Percentiles rank a stretch among this genome's conserved stretches.
Evolutionary conservation across 2,113 vertebrate species (phyloP).

Genomic region (Rhea pennata): DNA sequence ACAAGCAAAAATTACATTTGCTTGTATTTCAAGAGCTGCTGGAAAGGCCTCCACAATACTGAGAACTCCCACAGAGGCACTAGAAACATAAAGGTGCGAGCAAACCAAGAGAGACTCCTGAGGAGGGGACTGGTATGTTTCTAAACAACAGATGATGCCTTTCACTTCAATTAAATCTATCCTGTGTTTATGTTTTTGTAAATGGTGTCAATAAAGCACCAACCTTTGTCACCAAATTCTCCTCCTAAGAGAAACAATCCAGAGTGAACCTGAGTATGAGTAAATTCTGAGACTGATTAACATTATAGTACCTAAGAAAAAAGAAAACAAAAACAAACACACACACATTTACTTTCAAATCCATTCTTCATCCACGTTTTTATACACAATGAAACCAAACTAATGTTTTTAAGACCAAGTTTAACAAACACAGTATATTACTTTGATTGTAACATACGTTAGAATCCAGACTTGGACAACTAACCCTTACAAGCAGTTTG

Average conservation of each 20-base stretch:
- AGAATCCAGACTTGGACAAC: not conserved
- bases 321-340: not conserved
- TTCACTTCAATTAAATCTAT: not conserved
- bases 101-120: not conserved
- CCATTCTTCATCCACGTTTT: not conserved
- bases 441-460: not conserved
- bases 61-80: not conserved
- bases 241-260: not conserved
- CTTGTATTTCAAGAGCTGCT: not conserved
- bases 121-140: not conserved
- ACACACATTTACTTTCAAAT: not conserved
- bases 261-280: accelerated
- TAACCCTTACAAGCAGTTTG: not conserved
- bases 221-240: not conserved
- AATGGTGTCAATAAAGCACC: not conserved
- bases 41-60: not conserved
- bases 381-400: not conserved
- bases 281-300: not conserved
- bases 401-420: not conserved
- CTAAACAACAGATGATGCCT: not conserved
- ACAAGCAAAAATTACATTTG: not conserved
- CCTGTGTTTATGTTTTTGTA: not conserved
- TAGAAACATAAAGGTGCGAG: not conserved
- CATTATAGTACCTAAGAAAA: not conserved
- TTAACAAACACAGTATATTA: not conserved